Conservation (phyloP, 2,888 invertebrate species). For the Aromia moschata region DNA sequence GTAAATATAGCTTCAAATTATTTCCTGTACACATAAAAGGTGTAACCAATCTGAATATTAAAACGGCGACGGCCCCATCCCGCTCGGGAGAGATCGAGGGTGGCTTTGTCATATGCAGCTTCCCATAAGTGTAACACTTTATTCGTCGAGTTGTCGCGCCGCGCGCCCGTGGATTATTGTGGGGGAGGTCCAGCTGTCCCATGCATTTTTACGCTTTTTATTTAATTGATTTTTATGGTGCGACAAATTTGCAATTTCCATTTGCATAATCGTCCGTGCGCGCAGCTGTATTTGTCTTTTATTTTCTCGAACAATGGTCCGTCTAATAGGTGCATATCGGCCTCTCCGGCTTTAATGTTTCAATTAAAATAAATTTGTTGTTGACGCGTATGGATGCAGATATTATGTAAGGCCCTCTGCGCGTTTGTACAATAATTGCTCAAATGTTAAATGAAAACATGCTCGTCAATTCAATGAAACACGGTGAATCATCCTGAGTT, state of each 20-base stretch:
- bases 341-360: background rate
- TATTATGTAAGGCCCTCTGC: too few relatives aligned
- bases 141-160: constrained; percentile 59
- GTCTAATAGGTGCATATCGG: background rate
- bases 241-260: constrained; percentile 50
- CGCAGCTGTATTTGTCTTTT: constrained; percentile 45
- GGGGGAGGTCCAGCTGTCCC: constrained; percentile 62
- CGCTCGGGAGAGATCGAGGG: constrained; percentile 13
- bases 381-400: too few relatives aligned
- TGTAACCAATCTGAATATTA: constrained; percentile 65
- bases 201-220: constrained; percentile 60
- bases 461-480: too few relatives aligned
- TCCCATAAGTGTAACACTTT: constrained; percentile 62
- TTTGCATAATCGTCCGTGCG: constrained; percentile 48
- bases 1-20: constrained; percentile 62
- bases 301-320: constrained; percentile 39
- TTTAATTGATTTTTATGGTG: constrained; percentile 53
- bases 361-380: background rate
- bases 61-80: constrained; percentile 52
- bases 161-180: constrained; percentile 56
- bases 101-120: constrained; percentile 61
- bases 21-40: constrained; percentile 64
- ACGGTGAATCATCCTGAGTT: too few relatives aligned
- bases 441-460: too few relatives aligned
- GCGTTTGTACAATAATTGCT: too few relatives aligned